phyloP scores from a whole-genome alignment of 2,797 vertebrate genomes.

The Paratrypauchen microcephalus region DNA sequence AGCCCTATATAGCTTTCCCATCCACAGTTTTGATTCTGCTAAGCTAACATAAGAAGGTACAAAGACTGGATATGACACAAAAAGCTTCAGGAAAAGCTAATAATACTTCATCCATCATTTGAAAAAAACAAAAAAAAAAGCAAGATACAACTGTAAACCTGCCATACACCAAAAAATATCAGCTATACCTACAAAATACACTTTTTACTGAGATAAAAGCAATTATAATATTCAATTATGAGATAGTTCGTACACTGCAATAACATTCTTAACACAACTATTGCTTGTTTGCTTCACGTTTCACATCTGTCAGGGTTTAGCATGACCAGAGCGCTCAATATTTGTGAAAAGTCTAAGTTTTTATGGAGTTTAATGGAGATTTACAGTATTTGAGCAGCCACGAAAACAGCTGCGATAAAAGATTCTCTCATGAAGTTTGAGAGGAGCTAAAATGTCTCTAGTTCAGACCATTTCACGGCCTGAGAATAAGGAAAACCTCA shows the following conservation, averaged over 20 bases:
- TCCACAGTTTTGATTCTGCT: constrained; percentile 63
- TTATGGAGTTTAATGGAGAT: constrained; percentile 33
- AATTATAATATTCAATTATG: constrained; percentile 78
- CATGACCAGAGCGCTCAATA: constrained; percentile 64
- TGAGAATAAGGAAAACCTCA: neutral
- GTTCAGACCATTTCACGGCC: constrained; percentile 14
- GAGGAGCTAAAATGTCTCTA: constrained; percentile 16
- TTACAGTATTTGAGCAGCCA: constrained; percentile 42
- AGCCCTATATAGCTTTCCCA: constrained; percentile 56
- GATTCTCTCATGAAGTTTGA: neutral
- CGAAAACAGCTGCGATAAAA: constrained; percentile 23
- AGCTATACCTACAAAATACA: constrained; percentile 78
- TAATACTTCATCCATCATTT: constrained; percentile 82
- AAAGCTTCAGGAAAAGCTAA: constrained; percentile 72
- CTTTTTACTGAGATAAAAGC: constrained; percentile 80
- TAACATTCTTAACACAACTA: constrained; percentile 75
- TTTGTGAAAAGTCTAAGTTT: constrained; percentile 66
- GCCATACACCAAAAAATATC: constrained; percentile 74
- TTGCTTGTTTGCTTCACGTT: constrained; percentile 65
- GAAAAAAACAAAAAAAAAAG: constrained; percentile 62
- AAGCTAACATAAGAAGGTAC: constrained; percentile 57
- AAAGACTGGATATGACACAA: constrained; percentile 65
- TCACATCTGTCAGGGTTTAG: constrained; percentile 86
- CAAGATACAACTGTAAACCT: constrained; percentile 82
- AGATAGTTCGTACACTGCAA: constrained; percentile 86